Conservation (phyloP, 2,888 invertebrate genomes). For the Panzeria rudis region DNA sequence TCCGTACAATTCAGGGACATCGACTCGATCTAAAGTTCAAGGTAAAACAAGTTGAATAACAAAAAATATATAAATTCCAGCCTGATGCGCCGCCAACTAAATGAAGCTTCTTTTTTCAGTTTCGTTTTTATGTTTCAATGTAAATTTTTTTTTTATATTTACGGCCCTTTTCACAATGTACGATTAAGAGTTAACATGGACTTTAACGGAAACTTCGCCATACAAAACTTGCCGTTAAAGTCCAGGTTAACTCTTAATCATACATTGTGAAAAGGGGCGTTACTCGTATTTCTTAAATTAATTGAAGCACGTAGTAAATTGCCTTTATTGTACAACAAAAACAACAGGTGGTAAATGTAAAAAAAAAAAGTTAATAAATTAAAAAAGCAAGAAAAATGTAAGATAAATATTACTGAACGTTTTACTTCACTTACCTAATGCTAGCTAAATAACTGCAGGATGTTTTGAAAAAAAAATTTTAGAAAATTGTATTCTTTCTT, state of each 20-base stretch:
- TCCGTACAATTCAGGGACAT: constrained; percentile 17
- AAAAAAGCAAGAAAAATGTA: not conserved
- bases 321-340: not conserved
- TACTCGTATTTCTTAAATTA: constrained; percentile 21
- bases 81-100: constrained; percentile 11
- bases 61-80: not conserved
- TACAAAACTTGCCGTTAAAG: too few relatives aligned
- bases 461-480: too few relatives aligned
- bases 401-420: not conserved
- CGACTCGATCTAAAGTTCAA: constrained; percentile 56
- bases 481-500: too few relatives aligned
- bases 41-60: constrained; percentile 36
- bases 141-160: constrained; percentile 4
- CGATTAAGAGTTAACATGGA: too few relatives aligned
- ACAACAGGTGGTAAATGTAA: constrained; percentile 33
- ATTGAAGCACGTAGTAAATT: constrained; percentile 41
- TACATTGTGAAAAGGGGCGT: too few relatives aligned
- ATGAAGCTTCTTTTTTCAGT: not conserved
- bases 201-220: too few relatives aligned
- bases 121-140: not conserved
- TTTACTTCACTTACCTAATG: not conserved
- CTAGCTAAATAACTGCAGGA: not conserved
- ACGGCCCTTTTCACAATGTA: too few relatives aligned
- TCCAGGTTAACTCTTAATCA: too few relatives aligned
- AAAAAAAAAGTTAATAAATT: not conserved